These are phyloP conservation scores for Rhamnusium bicolor DNA, from an alignment of 2,888 invertebrate genomes.

Conservation along the genomic window DNA sequence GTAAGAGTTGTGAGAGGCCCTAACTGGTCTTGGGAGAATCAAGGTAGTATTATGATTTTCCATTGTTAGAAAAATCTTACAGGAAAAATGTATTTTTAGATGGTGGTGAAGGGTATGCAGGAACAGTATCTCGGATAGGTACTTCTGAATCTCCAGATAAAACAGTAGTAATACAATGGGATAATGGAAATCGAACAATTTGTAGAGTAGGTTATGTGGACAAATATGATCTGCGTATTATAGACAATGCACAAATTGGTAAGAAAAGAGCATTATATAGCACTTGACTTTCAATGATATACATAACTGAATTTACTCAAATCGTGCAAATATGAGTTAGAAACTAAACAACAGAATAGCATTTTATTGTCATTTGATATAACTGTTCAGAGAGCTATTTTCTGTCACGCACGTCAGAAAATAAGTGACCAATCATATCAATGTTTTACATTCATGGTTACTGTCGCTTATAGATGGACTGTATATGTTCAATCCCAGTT, in stretches of 20 bases:
- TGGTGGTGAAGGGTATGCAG: constrained; percentile 85
- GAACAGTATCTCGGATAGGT: constrained; percentile 87
- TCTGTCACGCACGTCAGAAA: no score
- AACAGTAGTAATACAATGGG: constrained; percentile 93
- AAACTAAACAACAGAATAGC: no score
- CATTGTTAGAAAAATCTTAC: no score
- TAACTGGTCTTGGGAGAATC: constrained; percentile 88
- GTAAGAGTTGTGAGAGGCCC: constrained; percentile 85
- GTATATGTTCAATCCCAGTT: no score
- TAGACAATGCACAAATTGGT: constrained; percentile 90
- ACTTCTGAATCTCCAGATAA: constrained; percentile 80
- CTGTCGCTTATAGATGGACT: no score
- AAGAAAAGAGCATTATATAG: constrained; percentile 60
- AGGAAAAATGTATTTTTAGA: constrained; percentile 71
- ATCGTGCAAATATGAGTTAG: no score
- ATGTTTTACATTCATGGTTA: no score
- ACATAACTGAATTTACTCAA: no score
- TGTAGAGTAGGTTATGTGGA: constrained; percentile 90
- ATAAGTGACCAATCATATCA: no score
- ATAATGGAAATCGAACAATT: constrained; percentile 81
- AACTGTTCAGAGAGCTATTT: no score
- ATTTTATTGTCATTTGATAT: no score
- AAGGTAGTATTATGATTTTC: constrained; percentile 74
- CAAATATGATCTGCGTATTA: constrained; percentile 84
- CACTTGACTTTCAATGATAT: no score